Evolutionary conservation across 2,888 invertebrate species (phyloP).

Genomic region (Drosophila stalkeri): DNA sequence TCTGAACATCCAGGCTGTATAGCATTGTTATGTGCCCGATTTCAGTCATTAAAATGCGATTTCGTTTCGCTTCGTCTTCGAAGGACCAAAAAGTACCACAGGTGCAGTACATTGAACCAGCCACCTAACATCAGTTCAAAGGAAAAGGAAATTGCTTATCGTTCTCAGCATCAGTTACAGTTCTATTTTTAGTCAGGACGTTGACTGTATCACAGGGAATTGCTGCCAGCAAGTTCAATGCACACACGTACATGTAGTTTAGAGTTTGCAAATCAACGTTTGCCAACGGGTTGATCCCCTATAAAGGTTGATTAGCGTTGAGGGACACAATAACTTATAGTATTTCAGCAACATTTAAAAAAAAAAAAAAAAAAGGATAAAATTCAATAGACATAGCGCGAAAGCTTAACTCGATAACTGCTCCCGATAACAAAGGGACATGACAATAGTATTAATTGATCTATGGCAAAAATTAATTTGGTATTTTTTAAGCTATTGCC

Average conservation of each 20-base stretch:
- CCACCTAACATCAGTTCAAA: constrained; percentile 34
- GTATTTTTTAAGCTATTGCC: constrained; percentile 13
- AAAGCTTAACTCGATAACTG: constrained; percentile 21
- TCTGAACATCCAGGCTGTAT: constrained; percentile 8
- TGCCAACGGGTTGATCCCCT: constrained; percentile 27
- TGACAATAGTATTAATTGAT: constrained; percentile 5
- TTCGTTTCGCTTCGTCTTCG: constrained; percentile 34
- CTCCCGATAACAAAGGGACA: constrained; percentile 28
- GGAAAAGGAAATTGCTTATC: constrained; percentile 65
- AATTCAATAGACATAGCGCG: neutral
- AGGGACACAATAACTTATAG: constrained; percentile 1
- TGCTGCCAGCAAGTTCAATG: constrained; percentile 51
- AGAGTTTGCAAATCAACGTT: constrained; percentile 23
- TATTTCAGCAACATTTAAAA: neutral
- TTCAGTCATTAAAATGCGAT: constrained; percentile 51
- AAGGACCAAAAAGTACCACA: constrained; percentile 43
- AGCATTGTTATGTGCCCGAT: constrained; percentile 22
- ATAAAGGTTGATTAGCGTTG: neutral
- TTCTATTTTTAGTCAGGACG: constrained; percentile 45
- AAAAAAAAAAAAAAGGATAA: neutral
- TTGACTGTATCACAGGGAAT: constrained; percentile 31
- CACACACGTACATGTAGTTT: constrained; percentile 35
- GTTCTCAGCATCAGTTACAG: constrained; percentile 54
- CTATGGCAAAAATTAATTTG: neutral
- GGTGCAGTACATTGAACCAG: constrained; percentile 53